Evolutionary conservation across 2,797 vertebrate genomes (phyloP).

Genomic region (Decapterus maruadsi): DNA sequence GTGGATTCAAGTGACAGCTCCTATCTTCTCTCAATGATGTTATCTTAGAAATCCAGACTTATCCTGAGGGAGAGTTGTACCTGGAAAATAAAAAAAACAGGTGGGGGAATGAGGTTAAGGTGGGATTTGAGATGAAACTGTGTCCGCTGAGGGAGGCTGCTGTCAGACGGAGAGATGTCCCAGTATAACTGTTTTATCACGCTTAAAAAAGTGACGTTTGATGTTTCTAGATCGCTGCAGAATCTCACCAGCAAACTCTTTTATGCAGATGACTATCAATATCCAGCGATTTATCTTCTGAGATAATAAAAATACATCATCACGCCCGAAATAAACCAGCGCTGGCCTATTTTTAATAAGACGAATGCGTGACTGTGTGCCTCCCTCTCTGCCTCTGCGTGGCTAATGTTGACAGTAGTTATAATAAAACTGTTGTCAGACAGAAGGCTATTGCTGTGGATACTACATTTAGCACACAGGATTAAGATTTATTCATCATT

Average conservation of each 20-base stretch:
- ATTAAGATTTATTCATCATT: no score
- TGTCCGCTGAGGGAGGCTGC: slow-evolving; percentile 3
- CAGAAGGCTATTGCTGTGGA: background rate
- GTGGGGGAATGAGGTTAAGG: background rate
- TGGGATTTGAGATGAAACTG: slow-evolving; percentile 35
- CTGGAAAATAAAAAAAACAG: background rate
- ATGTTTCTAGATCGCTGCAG: background rate
- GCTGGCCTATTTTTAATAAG: background rate
- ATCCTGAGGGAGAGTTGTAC: background rate
- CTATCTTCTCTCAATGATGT: slow-evolving; percentile 6
- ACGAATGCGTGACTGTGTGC: background rate
- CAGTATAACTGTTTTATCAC: background rate
- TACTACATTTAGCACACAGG: no score
- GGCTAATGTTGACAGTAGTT: background rate
- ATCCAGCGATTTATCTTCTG: background rate
- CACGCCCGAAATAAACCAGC: background rate
- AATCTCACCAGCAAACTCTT: background rate
- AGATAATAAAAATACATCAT: background rate
- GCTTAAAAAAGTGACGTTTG: background rate
- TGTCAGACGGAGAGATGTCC: background rate
- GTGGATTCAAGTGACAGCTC: slow-evolving; percentile 8
- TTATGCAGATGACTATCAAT: background rate
- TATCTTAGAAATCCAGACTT: slow-evolving; percentile 17
- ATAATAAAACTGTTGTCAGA: background rate
- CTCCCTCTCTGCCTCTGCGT: background rate